Evolutionary conservation across 2,797 vertebrate species (phyloP), one percentile per base, ranked within the genome.

Genomic region (Danio jaintianensis): DNA sequence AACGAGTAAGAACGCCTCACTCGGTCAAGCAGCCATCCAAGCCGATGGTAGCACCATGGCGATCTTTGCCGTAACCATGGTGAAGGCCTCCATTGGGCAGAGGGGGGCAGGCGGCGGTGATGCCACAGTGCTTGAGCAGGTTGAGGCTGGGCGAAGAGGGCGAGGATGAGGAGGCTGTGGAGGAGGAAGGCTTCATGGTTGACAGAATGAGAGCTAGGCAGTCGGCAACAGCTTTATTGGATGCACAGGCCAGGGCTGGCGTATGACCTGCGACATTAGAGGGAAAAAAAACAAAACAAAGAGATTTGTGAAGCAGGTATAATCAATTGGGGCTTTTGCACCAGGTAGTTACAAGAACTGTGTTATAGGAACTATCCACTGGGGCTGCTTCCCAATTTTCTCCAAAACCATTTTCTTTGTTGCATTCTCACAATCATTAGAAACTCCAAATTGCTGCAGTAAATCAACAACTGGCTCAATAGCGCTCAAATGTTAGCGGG

Each of bases 171-270:
- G 84, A 52, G 16, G 84, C 45, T 1, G 75, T 45, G 76, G 96
- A 94, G 83, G 97, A 95, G 91, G 97, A 98, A 96, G 97, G 98
- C 95, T 97, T 99, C 97, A 99, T 99, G 93, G 97, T 99, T 93
- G 98, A 98, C 82, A 99, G 97, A 93, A 99, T 99, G 89, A 98
- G 93, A 92, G 97, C 96, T 91, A 99, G 95, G 88, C 97, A 99
- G 91, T 98, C 96, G 0, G 97, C 97, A 73, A 99, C 97, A 13
- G 98, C 97, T 92, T 98, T 98, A 94, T 99, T 99, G 52, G 97
- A 96, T 72, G 97, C 97, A 7, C 97, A 99, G 55, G 97, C 97
- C 92, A 99, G 90, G 87, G 97, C 97, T 67, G 97, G 97, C 63
- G 97, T 99, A 89, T 96, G 97, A 89, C 97, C 97, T 99, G 87